phyloP scores from a whole-genome alignment of 2,888 invertebrate species.

The Cactoblastis cactorum region DNA sequence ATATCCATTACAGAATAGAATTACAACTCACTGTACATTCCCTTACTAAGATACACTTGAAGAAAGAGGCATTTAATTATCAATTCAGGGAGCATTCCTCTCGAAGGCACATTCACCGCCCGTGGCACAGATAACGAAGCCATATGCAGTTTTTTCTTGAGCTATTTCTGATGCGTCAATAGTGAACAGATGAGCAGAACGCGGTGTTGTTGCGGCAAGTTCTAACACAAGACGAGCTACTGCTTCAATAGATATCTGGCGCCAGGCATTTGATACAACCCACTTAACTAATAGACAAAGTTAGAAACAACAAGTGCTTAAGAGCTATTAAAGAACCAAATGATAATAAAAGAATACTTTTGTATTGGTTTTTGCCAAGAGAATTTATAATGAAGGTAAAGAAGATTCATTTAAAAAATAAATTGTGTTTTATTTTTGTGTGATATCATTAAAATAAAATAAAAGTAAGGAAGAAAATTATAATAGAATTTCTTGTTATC shows the following conservation, averaged over 20 bases:
- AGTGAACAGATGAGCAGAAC: conserved; percentile 25
- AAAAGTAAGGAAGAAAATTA: no score
- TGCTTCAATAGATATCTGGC: conserved; percentile 42
- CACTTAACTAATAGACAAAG: conserved; percentile 18
- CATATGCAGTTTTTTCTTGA: conserved; percentile 61
- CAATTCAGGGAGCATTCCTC: background rate
- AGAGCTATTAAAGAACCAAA: background rate
- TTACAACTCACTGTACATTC: no score
- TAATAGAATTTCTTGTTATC: no score
- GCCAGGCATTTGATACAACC: conserved; percentile 46
- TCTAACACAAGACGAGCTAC: conserved; percentile 41
- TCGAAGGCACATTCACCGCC: conserved; percentile 29
- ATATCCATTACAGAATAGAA: no score
- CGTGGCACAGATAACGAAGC: conserved; percentile 43
- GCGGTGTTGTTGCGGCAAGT: conserved; percentile 42
- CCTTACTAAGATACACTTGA: no score
- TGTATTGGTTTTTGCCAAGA: no score
- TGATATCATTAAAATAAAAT: no score
- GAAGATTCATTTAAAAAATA: no score
- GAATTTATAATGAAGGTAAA: no score
- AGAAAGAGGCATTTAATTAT: background rate
- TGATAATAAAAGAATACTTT: background rate
- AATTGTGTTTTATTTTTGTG: no score
- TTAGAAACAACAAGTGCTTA: conserved; percentile 17
- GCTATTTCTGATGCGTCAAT: conserved; percentile 53